Conservation (phyloP, 2,797 vertebrate genomes). For the Perodicticus potto region DNA sequence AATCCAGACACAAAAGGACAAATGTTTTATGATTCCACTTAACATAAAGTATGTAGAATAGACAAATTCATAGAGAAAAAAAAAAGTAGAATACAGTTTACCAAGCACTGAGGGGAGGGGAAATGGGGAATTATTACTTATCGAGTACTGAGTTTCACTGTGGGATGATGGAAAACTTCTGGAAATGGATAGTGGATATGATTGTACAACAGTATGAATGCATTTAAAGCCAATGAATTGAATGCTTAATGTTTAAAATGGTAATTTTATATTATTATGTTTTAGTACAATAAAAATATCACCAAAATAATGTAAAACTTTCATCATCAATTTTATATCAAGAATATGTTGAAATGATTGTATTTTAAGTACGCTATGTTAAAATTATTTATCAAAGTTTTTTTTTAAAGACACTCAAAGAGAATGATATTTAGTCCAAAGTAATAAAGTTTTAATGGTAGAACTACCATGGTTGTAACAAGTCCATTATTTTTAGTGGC, state of each 20-base stretch:
- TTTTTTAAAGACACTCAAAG: not conserved
- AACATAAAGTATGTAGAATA: not conserved
- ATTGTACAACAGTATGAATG: not conserved
- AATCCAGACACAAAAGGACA: not conserved
- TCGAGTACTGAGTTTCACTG: not conserved
- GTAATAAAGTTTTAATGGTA: not conserved
- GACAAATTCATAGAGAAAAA: not conserved
- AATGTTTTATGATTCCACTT: not conserved
- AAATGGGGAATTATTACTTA: conserved; percentile 10
- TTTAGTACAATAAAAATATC: conserved; percentile 54
- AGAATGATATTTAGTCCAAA: not conserved
- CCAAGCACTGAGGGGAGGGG: rapidly evolving
- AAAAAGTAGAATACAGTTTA: not conserved
- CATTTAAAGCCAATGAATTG: not conserved
- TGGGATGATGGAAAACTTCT: conserved; percentile 8
- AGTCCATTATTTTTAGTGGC: not conserved
- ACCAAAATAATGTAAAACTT: conserved; percentile 16
- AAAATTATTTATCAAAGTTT: not conserved
- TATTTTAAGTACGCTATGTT: not conserved
- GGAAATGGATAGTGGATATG: conserved; percentile 3
- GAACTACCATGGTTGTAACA: not conserved
- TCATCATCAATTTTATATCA: not conserved
- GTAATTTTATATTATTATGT: not conserved
- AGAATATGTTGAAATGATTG: conserved; percentile 18
- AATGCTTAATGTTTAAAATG: not conserved